Evolutionary conservation across 2,888 invertebrate species (phyloP).

Genomic region (Agriopis marginaria): DNA sequence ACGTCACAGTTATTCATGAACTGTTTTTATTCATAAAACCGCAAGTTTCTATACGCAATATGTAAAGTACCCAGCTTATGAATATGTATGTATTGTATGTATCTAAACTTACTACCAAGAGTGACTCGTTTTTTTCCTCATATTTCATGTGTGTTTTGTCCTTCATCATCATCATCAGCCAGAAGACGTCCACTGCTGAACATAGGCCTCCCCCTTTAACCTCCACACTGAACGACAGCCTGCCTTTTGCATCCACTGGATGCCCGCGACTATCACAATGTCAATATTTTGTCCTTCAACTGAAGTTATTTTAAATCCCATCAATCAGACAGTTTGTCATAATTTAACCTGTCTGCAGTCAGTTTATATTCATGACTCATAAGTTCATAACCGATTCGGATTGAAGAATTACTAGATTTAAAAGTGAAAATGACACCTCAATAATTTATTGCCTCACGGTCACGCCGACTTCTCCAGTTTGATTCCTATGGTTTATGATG

Average conservation of each 20-base stretch:
- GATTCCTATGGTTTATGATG: slow-evolving; percentile 7
- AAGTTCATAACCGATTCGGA: slow-evolving; percentile 3
- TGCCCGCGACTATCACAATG: too few species aligned
- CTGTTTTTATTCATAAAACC: slow-evolving; percentile 9
- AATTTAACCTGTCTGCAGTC: slow-evolving; percentile 9
- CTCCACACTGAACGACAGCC: too few species aligned
- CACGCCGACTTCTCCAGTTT: slow-evolving; percentile 11
- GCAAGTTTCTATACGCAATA: slow-evolving; percentile 4
- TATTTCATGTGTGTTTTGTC: neutral
- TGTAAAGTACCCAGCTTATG: slow-evolving; percentile 7
- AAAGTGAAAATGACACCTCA: slow-evolving; percentile 26
- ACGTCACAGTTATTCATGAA: slow-evolving; percentile 9
- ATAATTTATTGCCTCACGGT: slow-evolving; percentile 25
- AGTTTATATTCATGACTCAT: slow-evolving; percentile 27
- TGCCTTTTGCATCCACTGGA: too few species aligned
- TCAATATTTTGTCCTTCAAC: neutral
- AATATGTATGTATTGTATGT: slow-evolving; percentile 6
- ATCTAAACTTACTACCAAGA: neutral
- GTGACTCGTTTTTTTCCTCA: slow-evolving; percentile 1
- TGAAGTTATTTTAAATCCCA: slow-evolving; percentile 1
- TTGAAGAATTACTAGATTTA: slow-evolving; percentile 9
- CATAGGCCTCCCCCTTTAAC: too few species aligned
- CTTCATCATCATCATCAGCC: too few species aligned
- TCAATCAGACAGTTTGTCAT: slow-evolving; percentile 3
- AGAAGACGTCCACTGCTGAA: too few species aligned